A percentile compares a stretch with the other conserved stretches of the same genome.
phyloP scores from a whole-genome alignment of 53 echinoderm and acorn worm species.

The Arbacia lixula region DNA sequence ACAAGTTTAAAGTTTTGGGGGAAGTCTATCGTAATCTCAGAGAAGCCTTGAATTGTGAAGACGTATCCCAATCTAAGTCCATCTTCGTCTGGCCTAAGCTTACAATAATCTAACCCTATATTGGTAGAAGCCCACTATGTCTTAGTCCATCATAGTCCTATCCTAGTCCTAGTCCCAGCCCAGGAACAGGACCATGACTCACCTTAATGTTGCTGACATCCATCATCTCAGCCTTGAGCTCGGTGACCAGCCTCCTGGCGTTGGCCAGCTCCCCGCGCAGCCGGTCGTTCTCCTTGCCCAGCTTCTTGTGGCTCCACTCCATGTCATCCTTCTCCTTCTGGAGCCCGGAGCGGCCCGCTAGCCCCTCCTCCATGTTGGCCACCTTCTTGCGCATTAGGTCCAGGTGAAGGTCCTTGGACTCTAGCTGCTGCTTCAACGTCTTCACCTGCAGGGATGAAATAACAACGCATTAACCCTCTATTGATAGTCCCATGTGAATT shows the following conservation, averaged over 20 bases:
- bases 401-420: slow-evolving; percentile 98
- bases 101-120: no score
- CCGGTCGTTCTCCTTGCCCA: slow-evolving; percentile 86
- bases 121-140: no score
- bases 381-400: slow-evolving; percentile 99
- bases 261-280: slow-evolving; percentile 81
- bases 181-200: background rate
- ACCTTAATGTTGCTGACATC: slow-evolving; percentile 96
- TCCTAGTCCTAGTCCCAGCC: no score
- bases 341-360: slow-evolving; percentile 82
- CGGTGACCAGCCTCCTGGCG: slow-evolving; percentile 85
- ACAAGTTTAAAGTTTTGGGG: no score
- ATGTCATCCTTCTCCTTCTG: slow-evolving; percentile 92
- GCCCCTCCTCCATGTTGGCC: slow-evolving; percentile 79
- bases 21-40: no score
- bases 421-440: slow-evolving; percentile 84
- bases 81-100: no score
- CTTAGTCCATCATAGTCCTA: no score
- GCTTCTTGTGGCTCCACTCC: slow-evolving; percentile 79
- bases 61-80: no score
- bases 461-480: no score
- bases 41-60: no score
- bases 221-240: slow-evolving; percentile 90
- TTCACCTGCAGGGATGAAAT: slow-evolving; percentile 23
- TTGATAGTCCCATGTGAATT: no score